Evolutionary conservation across 2,797 vertebrate genomes (phyloP), one percentile per base, ranked within the genome.

Genomic region (Sternarchorhynchus goeldii): DNA sequence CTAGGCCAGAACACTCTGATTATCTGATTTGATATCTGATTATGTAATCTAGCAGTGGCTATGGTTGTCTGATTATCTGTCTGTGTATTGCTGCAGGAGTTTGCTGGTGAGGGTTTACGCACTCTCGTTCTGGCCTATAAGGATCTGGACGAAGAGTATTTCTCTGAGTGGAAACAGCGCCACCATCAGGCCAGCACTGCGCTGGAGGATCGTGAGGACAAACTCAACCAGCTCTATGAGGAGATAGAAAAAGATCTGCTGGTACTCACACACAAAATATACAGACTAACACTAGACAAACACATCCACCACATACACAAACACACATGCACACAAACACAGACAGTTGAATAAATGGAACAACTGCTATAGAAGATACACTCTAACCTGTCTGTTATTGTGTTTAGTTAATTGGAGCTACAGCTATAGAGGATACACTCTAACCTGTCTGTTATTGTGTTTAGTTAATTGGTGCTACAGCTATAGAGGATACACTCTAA

Each of bases 231-330:
- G 76, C 77, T 98, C 60, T 98, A 95, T 2, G 95, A 98, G 86
- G 96, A 99, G 87, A 94, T 99, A 0, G 96, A 99, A 87, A 95
- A 88, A 75, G 95, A 98, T 79, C 88, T 99, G 66, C 88, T 94
- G 94, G 97, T 97, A 85, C 31, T 10, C 10, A 50, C 14, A 50
- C 45, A 14, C 45, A 50, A 12, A 10, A 50, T 14, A 12, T 8
- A 45, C 25, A 25, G 25, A 25, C 25, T 25, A 25, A 25, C 25
- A 25, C 4, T 7, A 10, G 39, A 41, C 39, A 1, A 41, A 41
- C 39, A 6, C 39, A 41, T 10, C 10, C 39, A 41, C 39, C 10
- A 50, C 10, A 12, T 8, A 45, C 41, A 45, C 6, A 50, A 12
- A 12, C 45, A 50, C 8, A 50, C 34, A 36, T 7, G 6, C 34